Conservation (phyloP, 2,113 vertebrate genomes). For the Silurus asotus region DNA sequence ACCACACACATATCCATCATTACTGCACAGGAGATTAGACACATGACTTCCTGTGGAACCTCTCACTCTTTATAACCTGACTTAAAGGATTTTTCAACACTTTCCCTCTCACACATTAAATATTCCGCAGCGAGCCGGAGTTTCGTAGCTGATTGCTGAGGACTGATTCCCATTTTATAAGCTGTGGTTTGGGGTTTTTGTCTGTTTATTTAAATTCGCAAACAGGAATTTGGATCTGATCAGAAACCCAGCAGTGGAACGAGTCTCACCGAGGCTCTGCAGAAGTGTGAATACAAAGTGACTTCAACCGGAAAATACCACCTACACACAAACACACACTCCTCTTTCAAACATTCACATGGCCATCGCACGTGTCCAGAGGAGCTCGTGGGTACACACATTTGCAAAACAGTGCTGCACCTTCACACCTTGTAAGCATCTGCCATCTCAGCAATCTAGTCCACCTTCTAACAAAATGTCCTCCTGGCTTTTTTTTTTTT, state of each 20-base stretch:
- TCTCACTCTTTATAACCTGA: neutral
- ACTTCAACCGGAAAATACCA: too few species aligned
- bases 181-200: neutral
- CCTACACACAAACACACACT: too few species aligned
- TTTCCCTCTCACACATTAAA: neutral
- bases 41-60: neutral
- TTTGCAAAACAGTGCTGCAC: neutral
- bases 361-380: neutral
- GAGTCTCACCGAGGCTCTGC: too few species aligned
- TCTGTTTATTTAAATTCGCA: too few species aligned
- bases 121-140: neutral
- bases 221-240: too few species aligned
- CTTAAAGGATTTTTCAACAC: neutral
- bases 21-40: neutral
- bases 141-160: neutral
- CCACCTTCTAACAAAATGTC: neutral
- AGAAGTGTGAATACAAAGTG: too few species aligned
- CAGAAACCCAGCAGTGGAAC: too few species aligned
- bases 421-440: neutral
- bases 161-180: neutral
- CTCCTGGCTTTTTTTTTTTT: neutral
- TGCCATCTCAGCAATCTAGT: neutral
- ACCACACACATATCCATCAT: neutral
- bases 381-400: neutral
- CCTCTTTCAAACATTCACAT: too few species aligned